Percentiles rank a stretch among this genome's conserved stretches.
Conservation (phyloP, 2,113 vertebrate genomes). For the Istiophorus platypterus region DNA sequence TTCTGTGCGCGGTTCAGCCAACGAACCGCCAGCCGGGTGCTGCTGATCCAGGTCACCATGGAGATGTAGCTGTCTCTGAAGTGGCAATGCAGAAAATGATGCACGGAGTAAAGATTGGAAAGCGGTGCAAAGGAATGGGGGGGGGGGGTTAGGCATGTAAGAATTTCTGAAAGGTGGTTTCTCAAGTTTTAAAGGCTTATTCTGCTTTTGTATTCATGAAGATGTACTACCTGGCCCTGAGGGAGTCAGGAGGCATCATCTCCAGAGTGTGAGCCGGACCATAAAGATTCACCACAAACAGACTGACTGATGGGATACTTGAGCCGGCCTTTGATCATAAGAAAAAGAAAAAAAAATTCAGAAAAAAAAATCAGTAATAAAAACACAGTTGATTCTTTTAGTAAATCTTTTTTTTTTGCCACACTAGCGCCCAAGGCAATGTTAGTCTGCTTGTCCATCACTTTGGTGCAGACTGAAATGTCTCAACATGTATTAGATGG, state of each 20-base stretch:
- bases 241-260: conserved; percentile 85
- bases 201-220: conserved; percentile 18
- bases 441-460: no score
- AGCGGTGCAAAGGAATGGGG: not conserved
- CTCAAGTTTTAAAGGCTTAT: conserved; percentile 11
- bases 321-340: conserved; percentile 83
- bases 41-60: conserved; percentile 87
- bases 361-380: not conserved
- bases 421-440: not conserved
- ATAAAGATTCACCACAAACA: conserved; percentile 88
- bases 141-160: not conserved
- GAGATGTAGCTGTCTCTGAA: conserved; percentile 85
- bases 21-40: conserved; percentile 84
- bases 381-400: not conserved
- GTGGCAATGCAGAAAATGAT: conserved; percentile 43
- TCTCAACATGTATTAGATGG: no score
- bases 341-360: not conserved
- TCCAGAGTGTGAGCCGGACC: conserved; percentile 86
- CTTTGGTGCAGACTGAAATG: not conserved
- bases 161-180: conserved; percentile 36
- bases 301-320: conserved; percentile 84
- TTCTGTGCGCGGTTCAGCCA: conserved; percentile 89
- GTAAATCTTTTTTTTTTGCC: conserved; percentile 21
- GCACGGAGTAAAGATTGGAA: conserved; percentile 13
- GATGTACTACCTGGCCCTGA: conserved; percentile 82